A percentile compares a stretch with the other conserved stretches of the same genome.
phyloP scores from a whole-genome alignment of 2,113 vertebrate species.

The Rattus rattus region DNA sequence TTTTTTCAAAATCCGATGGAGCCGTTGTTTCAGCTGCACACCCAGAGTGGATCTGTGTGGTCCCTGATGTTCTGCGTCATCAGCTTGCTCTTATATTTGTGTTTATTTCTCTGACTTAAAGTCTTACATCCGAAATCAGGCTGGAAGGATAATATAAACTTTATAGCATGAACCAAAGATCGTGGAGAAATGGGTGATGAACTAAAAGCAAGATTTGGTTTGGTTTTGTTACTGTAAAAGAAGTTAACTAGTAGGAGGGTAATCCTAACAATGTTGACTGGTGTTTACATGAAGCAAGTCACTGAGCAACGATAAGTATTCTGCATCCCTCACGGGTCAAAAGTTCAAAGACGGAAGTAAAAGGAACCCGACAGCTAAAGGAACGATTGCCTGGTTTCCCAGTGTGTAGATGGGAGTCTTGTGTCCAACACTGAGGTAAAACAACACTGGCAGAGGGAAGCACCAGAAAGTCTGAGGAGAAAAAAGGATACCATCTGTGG shows the following conservation, averaged over 20 bases:
- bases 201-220: background rate
- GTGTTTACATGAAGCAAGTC: conserved; percentile 7
- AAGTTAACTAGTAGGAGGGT: background rate
- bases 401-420: background rate
- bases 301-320: background rate
- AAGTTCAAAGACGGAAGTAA: background rate
- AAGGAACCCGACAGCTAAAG: background rate
- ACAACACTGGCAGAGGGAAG: background rate
- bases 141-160: background rate
- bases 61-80: background rate
- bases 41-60: background rate
- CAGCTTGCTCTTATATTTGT: background rate
- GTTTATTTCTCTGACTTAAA: background rate
- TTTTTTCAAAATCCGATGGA: background rate
- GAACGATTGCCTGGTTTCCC: background rate
- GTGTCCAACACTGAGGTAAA: background rate
- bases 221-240: conserved; percentile 18
- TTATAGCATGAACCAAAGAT: background rate
- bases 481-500: background rate
- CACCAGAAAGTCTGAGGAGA: background rate
- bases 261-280: background rate
- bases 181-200: background rate
- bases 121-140: background rate
- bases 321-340: background rate
- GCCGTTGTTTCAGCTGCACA: background rate